Percentiles rank a stretch among this genome's conserved stretches.
Conservation (phyloP, 2,113 vertebrate genomes). For the Xiphophorus maculatus region DNA sequence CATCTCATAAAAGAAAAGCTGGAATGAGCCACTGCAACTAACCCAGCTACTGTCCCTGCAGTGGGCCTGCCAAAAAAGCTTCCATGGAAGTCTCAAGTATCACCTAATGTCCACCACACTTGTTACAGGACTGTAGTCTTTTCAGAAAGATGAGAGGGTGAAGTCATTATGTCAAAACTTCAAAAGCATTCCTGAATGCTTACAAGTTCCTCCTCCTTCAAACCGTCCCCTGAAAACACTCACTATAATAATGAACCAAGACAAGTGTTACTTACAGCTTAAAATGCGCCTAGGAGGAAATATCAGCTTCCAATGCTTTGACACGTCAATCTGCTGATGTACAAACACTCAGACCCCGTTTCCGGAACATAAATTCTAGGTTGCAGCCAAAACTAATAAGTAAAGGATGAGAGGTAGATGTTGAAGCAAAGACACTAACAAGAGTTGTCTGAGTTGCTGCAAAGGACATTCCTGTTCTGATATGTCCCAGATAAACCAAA, state of each 20-base stretch:
- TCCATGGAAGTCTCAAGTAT: conserved; percentile 30
- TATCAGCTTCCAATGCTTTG: not conserved
- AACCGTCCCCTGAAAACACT: conserved; percentile 41
- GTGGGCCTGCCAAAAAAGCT: conserved; percentile 16
- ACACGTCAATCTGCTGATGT: conserved; percentile 24
- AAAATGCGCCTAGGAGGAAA: conserved; percentile 17
- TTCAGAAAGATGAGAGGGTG: conserved; percentile 47
- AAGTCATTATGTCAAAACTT: conserved; percentile 63
- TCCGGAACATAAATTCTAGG: conserved; percentile 30
- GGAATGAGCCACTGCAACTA: conserved; percentile 44
- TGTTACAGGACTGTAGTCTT: conserved; percentile 28
- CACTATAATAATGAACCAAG: not conserved
- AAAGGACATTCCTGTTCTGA: not conserved
- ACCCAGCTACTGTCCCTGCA: conserved; percentile 42
- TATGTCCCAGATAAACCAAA: not conserved
- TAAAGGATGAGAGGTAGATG: conserved; percentile 31
- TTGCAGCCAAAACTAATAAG: conserved; percentile 4
- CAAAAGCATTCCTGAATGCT: conserved; percentile 77
- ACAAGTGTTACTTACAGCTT: conserved; percentile 40
- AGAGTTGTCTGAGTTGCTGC: conserved; percentile 20
- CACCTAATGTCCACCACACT: conserved; percentile 32
- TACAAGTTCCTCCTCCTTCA: conserved; percentile 49
- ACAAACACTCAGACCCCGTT: conserved; percentile 30
- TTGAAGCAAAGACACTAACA: not conserved
- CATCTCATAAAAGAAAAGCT: conserved; percentile 28